phyloP scores from a whole-genome alignment of 2,797 vertebrate species.

The Chromis chromis region DNA sequence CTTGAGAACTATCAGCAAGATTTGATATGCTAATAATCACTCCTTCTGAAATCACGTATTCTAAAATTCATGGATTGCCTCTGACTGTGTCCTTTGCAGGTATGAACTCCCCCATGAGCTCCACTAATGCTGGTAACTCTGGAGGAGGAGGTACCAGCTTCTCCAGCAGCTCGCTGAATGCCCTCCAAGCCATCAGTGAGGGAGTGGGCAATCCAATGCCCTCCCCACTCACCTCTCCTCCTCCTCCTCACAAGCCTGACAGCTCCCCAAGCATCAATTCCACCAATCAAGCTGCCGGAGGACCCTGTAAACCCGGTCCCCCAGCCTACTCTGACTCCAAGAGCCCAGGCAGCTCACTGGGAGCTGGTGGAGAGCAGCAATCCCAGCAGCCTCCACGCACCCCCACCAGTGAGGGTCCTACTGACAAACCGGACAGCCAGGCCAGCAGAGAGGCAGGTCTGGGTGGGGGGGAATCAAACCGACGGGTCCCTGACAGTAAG shows the following conservation, averaged over 20 bases:
- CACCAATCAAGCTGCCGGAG: slow-evolving; percentile 73
- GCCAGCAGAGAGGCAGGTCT: slow-evolving; percentile 85
- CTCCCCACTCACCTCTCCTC: slow-evolving; percentile 92
- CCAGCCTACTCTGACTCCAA: slow-evolving; percentile 86
- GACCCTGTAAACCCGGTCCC: slow-evolving; percentile 72
- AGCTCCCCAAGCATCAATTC: slow-evolving; percentile 91
- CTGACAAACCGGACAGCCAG: slow-evolving; percentile 91
- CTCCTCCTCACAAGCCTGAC: slow-evolving; percentile 89
- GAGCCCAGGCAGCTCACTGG: slow-evolving; percentile 89
- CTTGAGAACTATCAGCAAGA: neutral
- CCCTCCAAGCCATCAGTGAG: slow-evolving; percentile 98
- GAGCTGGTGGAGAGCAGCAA: slow-evolving; percentile 78
- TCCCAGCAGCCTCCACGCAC: slow-evolving; percentile 78
- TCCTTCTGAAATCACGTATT: neutral
- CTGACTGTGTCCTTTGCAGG: slow-evolving; percentile 77
- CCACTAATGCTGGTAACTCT: slow-evolving; percentile 82
- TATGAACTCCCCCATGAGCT: slow-evolving; percentile 93
- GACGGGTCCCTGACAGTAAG: slow-evolving; percentile 89
- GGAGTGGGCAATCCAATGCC: slow-evolving; percentile 94
- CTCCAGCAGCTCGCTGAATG: slow-evolving; percentile 97
- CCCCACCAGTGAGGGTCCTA: slow-evolving; percentile 87
- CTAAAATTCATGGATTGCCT: neutral
- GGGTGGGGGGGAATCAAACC: slow-evolving; percentile 82
- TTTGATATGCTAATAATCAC: neutral
- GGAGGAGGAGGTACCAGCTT: slow-evolving; percentile 87